Conservation (phyloP, 2,113 vertebrate species). For the Carassius gibelio region DNA sequence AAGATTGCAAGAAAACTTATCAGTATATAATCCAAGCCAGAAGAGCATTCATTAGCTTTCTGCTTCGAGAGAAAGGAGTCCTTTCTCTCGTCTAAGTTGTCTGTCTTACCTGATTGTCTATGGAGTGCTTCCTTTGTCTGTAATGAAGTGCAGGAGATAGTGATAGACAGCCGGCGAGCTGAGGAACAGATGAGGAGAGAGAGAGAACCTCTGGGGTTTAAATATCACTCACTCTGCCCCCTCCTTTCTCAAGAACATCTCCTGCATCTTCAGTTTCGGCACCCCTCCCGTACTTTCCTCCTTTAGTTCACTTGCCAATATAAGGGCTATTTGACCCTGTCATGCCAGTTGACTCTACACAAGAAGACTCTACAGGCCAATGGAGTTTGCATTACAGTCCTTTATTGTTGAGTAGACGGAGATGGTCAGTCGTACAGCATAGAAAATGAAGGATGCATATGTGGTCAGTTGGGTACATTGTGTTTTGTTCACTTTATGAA, state of each 20-base stretch:
- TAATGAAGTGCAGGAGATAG: conserved; percentile 61
- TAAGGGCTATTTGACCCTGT: conserved; percentile 33
- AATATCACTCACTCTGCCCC: conserved; percentile 72
- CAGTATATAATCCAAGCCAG: not conserved
- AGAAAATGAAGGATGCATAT: conserved; percentile 27
- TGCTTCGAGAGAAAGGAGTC: conserved; percentile 59
- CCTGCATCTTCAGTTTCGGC: conserved; percentile 53
- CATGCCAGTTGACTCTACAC: conserved; percentile 31
- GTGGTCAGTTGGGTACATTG: conserved; percentile 21
- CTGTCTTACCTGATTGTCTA: conserved; percentile 74
- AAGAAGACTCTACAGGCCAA: conserved; percentile 10
- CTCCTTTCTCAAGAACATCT: conserved; percentile 42
- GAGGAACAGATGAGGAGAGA: conserved; percentile 71
- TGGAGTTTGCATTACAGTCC: conserved; percentile 63
- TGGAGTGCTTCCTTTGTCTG: conserved; percentile 70
- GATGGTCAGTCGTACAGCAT: conserved; percentile 64
- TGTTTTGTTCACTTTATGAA: conserved; percentile 18
- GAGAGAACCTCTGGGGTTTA: conserved; percentile 73
- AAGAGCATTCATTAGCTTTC: conserved; percentile 37
- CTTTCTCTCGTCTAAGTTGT: conserved; percentile 48
- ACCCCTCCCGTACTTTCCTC: conserved; percentile 28
- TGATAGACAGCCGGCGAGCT: conserved; percentile 58
- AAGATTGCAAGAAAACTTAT: not conserved
- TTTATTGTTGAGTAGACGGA: conserved; percentile 62
- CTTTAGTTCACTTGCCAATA: conserved; percentile 35